Evolutionary conservation across 2,113 vertebrate species (phyloP), one percentile per base, ranked within the genome.

Genomic region (Melospiza georgiana): DNA sequence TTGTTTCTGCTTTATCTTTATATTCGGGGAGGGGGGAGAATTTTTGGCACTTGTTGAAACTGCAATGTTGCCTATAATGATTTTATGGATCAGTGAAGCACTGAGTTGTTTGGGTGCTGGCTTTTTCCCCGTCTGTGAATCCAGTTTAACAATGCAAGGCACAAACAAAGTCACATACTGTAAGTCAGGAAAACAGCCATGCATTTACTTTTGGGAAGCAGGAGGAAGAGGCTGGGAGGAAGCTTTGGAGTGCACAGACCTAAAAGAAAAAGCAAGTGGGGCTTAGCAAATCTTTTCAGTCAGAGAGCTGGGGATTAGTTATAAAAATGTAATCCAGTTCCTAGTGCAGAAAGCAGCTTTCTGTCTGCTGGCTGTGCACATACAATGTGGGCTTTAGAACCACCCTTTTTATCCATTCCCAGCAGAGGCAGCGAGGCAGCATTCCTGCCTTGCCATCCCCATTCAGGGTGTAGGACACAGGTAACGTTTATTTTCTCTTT

Each of bases 1-100:
- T 98, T 98, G 98, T 99, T 99, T 99, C 98, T 99, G 98, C 98
- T 98, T 98, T 98, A 98, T 99, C 98, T 98, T 98, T 98, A 96
- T 91, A 98, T 98, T 98, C 95, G 93, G 87, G 81, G 41, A 25
- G 48, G 49, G 51, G 98, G 97, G 97, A 66, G 66, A 61, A 79
- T 96, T 98, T 97, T 97, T 98, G 97, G 97, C 98, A 98, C 98
- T 97, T 97, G 97, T 98, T 98, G 97, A 97, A 95, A 83, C 74
- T 62, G 91, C 97, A 98, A 97, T 97, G 96, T 96, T 97, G 96
- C 97, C 95, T 81, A 49, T 97, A 97, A 98, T 97, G 98, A 98
- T 98, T 99, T 98, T 98, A 97, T 96, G 98, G 98, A 98, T 98
- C 98, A 96, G 72, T 80, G 97, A 95, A 93, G 94, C 94, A 51